Evolutionary conservation across 2,113 vertebrate genomes (phyloP).

Genomic region (Pica pica): DNA sequence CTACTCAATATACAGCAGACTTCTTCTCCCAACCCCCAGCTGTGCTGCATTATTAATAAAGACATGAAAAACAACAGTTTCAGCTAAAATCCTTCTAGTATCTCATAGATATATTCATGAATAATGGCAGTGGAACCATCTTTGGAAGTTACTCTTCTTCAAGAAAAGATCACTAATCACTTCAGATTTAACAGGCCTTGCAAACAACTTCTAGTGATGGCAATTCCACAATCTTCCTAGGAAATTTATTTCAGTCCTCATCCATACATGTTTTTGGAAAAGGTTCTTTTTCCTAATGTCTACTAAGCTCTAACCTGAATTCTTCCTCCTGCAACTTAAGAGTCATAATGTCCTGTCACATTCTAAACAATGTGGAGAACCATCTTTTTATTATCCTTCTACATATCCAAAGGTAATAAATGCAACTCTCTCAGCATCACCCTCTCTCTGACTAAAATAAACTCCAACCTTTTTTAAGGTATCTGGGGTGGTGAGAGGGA

Average conservation of each 20-base stretch:
- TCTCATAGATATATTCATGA: neutral
- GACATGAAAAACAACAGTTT: neutral
- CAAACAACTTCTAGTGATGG: neutral
- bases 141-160: neutral
- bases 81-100: neutral
- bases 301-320: neutral
- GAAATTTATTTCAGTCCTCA: neutral
- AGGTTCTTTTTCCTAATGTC: neutral
- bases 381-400: neutral
- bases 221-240: neutral
- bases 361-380: neutral
- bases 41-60: neutral
- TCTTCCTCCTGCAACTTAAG: neutral
- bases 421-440: neutral
- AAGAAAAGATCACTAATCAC: neutral
- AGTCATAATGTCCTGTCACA: neutral
- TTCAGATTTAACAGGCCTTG: neutral
- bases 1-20: neutral
- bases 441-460: neutral
- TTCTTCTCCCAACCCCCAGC: neutral
- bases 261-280: neutral
- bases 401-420: neutral
- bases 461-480: neutral
- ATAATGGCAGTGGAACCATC: neutral
- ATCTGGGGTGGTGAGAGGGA: neutral